A percentile compares a stretch with the other conserved stretches of the same genome.
Evolutionary conservation across 2,113 vertebrate species (phyloP).

Genomic region (Hydrochoerus hydrochaeris): DNA sequence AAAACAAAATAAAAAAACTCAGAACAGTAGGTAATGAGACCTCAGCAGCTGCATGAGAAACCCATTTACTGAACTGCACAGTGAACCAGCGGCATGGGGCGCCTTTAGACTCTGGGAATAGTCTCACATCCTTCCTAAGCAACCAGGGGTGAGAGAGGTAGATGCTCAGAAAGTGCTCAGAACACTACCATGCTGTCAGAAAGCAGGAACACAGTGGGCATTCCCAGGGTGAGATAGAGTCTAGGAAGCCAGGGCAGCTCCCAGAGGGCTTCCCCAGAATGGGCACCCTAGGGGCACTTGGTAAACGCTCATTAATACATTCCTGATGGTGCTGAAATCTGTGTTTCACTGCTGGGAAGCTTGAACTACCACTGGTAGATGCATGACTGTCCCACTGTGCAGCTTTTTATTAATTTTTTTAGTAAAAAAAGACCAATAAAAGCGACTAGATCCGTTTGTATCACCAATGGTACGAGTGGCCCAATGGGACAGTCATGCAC

Average conservation of each 20-base stretch:
- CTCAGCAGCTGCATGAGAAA: background rate
- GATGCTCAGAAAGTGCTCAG: background rate
- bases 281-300: background rate
- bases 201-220: background rate
- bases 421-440: background rate
- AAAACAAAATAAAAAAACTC: background rate
- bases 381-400: background rate
- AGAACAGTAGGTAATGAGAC: background rate
- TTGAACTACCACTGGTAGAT: background rate
- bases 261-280: background rate
- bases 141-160: background rate
- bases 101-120: background rate
- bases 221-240: background rate
- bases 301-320: background rate
- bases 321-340: background rate
- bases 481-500: background rate
- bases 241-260: background rate
- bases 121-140: background rate
- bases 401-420: background rate
- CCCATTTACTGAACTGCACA: background rate
- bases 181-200: no score
- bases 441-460: background rate
- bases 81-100: fast-evolving
- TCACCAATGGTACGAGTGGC: background rate
- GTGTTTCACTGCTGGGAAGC: background rate